Evolutionary conservation across 2,888 invertebrate genomes (phyloP).

Genomic region (Andrena trimmerana): DNA sequence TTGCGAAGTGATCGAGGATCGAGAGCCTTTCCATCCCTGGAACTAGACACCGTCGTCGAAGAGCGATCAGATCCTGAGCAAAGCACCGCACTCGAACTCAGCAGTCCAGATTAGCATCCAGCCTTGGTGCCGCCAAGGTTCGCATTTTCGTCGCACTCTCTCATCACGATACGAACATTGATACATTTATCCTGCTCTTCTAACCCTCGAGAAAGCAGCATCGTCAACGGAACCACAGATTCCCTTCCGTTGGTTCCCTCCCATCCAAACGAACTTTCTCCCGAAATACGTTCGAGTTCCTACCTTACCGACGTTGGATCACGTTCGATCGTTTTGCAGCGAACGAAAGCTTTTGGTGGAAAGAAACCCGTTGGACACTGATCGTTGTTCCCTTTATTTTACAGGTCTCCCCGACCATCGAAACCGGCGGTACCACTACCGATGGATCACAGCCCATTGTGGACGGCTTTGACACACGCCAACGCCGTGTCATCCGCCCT

Average conservation of each 20-base stretch:
- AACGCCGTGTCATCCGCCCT: constrained; percentile 86
- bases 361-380: not conserved
- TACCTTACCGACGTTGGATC: constrained; percentile 14
- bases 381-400: constrained; percentile 2
- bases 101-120: constrained; percentile 84
- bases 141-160: not conserved
- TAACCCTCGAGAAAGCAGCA: too few species aligned
- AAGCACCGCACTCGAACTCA: constrained; percentile 84
- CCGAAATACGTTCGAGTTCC: not conserved
- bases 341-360: not conserved
- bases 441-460: constrained; percentile 91
- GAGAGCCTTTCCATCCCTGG: constrained; percentile 91
- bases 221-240: not conserved
- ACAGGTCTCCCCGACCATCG: constrained; percentile 81
- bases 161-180: too few species aligned
- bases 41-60: constrained; percentile 94
- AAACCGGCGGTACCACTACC: constrained; percentile 80
- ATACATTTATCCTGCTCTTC: too few species aligned
- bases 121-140: constrained; percentile 82
- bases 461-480: constrained; percentile 92
- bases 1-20: constrained; percentile 89
- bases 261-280: not conserved
- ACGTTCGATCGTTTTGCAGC: not conserved
- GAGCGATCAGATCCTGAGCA: constrained; percentile 93
- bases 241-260: not conserved